Conservation (phyloP, 2,113 vertebrate species). For the Phylloscopus trochilus region DNA sequence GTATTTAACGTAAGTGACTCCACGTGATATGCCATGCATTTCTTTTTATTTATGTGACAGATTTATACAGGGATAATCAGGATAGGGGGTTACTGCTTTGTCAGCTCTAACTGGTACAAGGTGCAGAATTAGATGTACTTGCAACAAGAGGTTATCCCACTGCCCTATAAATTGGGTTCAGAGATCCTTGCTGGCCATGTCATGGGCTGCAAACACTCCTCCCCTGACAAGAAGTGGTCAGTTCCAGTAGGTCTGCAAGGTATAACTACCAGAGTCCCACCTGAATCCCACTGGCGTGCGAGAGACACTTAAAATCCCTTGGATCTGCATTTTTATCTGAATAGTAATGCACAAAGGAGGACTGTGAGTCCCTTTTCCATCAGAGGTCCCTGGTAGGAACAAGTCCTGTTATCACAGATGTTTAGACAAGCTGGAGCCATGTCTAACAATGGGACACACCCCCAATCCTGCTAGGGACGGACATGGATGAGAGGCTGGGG, state of each 20-base stretch:
- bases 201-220: neutral
- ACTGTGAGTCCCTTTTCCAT: neutral
- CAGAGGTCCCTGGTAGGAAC: neutral
- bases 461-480: neutral
- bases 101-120: neutral
- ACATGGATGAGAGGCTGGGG: neutral
- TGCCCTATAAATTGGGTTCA: neutral
- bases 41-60: neutral
- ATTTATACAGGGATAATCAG: neutral
- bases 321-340: neutral
- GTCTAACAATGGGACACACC: neutral
- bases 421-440: no score
- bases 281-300: neutral
- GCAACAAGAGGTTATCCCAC: neutral
- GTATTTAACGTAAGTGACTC: conserved; percentile 70
- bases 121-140: neutral
- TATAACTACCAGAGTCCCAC: neutral
- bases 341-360: neutral
- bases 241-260: neutral
- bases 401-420: neutral
- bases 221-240: neutral
- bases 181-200: neutral
- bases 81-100: neutral
- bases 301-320: neutral
- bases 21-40: neutral